phyloP scores from a whole-genome alignment of 2,797 vertebrate species.

The Lacerta bilineata region DNA sequence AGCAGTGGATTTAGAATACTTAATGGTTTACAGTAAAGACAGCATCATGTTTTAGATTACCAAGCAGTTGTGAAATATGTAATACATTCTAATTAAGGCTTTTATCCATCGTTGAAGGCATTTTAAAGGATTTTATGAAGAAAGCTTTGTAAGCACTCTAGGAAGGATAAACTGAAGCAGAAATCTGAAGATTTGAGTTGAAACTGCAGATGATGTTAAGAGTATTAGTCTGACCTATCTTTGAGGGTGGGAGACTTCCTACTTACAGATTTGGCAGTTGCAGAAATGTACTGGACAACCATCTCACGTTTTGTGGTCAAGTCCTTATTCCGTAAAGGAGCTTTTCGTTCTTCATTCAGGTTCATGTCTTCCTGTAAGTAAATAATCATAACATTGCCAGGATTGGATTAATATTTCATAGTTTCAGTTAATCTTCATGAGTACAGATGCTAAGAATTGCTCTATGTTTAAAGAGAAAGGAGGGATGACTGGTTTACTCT shows the following conservation, averaged over 20 bases:
- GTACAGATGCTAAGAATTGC: neutral
- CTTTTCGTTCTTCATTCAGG: constrained; percentile 96
- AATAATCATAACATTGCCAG: constrained; percentile 49
- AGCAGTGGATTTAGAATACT: constrained; percentile 46
- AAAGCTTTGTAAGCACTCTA: constrained; percentile 51
- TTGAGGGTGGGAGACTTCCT: neutral
- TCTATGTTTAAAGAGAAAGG: neutral
- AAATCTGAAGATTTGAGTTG: constrained; percentile 75
- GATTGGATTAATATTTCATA: neutral
- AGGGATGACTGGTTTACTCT: constrained; percentile 24
- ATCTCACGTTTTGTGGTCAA: constrained; percentile 95
- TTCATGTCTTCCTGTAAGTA: constrained; percentile 96
- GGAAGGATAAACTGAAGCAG: constrained; percentile 40
- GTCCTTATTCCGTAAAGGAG: constrained; percentile 94
- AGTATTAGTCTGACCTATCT: constrained; percentile 67
- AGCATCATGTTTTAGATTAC: constrained; percentile 66
- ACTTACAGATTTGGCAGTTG: constrained; percentile 99
- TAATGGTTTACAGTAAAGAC: constrained; percentile 64
- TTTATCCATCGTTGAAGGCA: constrained; percentile 61
- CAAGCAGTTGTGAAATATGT: constrained; percentile 54
- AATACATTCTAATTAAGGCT: constrained; percentile 66
- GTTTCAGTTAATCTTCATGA: neutral
- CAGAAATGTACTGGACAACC: constrained; percentile 98
- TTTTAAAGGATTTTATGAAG: constrained; percentile 51
- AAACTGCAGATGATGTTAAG: constrained; percentile 72